These are phyloP conservation scores for Caenorhabditis japonica DNA, from an alignment of 2,888 invertebrate species.

Conservation along the genomic window DNA sequence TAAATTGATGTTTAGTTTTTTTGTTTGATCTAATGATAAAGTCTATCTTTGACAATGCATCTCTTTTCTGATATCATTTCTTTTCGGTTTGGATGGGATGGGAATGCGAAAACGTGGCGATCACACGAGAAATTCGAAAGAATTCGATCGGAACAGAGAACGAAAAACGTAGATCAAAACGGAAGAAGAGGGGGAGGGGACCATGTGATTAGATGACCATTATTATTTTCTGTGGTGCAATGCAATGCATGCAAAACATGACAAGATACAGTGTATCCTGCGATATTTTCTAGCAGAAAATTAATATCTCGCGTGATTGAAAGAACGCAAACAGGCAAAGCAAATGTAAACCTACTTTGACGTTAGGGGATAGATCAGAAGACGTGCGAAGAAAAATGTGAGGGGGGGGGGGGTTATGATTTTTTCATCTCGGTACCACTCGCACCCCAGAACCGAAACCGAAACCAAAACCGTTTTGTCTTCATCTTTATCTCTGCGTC, in stretches of 20 bases:
- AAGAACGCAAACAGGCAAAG: background rate
- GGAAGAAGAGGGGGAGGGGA: background rate
- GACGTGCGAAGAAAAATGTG: background rate
- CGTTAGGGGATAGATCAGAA: background rate
- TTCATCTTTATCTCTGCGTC: constrained; percentile 10
- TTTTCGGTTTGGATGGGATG: no score
- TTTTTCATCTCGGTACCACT: constrained; percentile 1
- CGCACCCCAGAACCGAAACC: constrained; percentile 14
- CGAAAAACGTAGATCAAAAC: constrained; percentile 15
- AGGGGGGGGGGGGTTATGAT: constrained; percentile 13
- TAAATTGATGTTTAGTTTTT: constrained; percentile 15
- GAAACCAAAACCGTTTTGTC: constrained; percentile 40
- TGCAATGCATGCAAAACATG: no score
- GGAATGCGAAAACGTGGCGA: constrained; percentile 27
- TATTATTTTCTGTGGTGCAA: no score
- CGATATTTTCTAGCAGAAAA: no score
- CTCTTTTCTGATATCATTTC: constrained; percentile 6
- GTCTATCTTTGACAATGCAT: background rate
- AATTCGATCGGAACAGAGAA: constrained; percentile 4
- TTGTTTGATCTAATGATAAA: background rate
- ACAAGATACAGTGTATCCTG: constrained; percentile 1
- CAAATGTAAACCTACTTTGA: constrained; percentile 17
- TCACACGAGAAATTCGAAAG: constrained; percentile 9
- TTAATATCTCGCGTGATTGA: no score
- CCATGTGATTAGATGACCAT: constrained; percentile 25